phyloP scores from a whole-genome alignment of 2,888 invertebrate species.

The Andrena flavipes region DNA sequence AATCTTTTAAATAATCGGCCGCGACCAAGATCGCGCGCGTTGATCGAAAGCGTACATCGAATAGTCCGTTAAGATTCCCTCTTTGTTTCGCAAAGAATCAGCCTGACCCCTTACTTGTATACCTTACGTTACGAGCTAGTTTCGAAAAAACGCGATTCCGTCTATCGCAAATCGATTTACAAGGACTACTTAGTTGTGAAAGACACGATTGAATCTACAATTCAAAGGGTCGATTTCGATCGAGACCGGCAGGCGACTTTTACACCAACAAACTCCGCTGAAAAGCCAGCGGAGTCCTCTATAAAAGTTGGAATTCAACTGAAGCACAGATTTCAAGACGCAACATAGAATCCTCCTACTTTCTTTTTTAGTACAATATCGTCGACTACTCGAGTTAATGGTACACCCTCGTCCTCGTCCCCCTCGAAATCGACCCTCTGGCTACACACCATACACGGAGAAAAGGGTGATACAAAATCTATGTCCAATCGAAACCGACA shows the following conservation, averaged over 20 bases:
- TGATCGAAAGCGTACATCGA: conserved; percentile 59
- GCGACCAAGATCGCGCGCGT: conserved; percentile 56
- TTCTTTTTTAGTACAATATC: neutral
- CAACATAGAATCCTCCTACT: neutral
- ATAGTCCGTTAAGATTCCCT: conserved; percentile 22
- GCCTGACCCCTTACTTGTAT: conserved; percentile 9
- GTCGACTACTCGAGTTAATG: neutral
- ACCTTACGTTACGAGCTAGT: conserved; percentile 37
- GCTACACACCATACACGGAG: conserved; percentile 75
- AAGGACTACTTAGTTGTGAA: conserved; percentile 75
- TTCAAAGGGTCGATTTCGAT: conserved; percentile 62
- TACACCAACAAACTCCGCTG: neutral
- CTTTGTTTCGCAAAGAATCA: conserved; percentile 22
- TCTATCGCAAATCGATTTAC: conserved; percentile 61
- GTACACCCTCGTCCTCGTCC: too few species aligned
- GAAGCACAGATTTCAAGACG: neutral
- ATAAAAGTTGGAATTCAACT: neutral
- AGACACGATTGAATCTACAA: conserved; percentile 78
- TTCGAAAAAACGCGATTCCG: conserved; percentile 57
- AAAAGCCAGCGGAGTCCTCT: neutral
- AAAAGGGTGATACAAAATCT: conserved; percentile 81
- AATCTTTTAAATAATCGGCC: conserved; percentile 65
- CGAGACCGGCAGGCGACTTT: conserved; percentile 13
- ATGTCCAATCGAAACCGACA: conserved; percentile 79
- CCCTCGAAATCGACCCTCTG: conserved; percentile 57